These are phyloP conservation scores for Acanthococcus lagerstroemiae DNA, from an alignment of 2,888 invertebrate species.

Conservation along the genomic window DNA sequence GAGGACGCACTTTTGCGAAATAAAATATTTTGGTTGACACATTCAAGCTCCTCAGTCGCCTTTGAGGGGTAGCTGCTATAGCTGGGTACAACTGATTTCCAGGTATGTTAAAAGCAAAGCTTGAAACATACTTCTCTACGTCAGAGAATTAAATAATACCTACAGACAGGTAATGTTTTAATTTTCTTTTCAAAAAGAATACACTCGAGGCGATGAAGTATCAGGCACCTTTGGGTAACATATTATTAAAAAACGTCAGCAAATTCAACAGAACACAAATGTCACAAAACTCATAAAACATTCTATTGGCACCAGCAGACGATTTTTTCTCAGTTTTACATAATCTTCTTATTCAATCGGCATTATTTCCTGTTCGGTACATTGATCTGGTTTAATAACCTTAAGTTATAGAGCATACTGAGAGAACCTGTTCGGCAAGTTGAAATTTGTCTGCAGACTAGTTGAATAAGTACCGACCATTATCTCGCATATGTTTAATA, in stretches of 20 bases:
- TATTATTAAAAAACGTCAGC: neutral
- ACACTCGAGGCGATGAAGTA: neutral
- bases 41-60: too few relatives aligned
- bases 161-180: neutral
- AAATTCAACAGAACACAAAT: neutral
- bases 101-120: too few relatives aligned
- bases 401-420: neutral
- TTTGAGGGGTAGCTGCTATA: too few relatives aligned
- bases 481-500: too few relatives aligned
- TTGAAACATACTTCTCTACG: too few relatives aligned
- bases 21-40: too few relatives aligned
- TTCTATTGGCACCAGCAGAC: too few relatives aligned
- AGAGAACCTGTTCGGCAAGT: neutral
- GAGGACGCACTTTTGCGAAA: too few relatives aligned
- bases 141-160: too few relatives aligned
- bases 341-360: neutral
- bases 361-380: neutral
- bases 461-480: neutral
- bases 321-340: too few relatives aligned
- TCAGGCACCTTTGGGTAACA: neutral
- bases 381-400: neutral
- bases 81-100: too few relatives aligned
- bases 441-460: neutral
- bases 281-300: too few relatives aligned
- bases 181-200: neutral